Conservation (phyloP, 92 coral and sea anemone genomes). For the Porites evermanni region DNA sequence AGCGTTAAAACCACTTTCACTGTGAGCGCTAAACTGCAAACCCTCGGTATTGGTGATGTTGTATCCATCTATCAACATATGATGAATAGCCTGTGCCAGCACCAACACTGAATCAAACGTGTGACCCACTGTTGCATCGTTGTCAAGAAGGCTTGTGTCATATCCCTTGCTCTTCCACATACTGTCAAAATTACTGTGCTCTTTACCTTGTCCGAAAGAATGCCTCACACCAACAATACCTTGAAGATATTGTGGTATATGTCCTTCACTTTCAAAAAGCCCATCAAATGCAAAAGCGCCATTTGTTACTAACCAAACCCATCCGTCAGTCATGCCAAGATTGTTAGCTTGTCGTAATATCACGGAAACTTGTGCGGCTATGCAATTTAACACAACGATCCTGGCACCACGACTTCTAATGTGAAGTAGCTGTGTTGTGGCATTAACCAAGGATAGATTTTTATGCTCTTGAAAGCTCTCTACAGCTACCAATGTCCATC, state of each 20-base stretch:
- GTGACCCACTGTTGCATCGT: slow-evolving; percentile 75
- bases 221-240: slow-evolving; percentile 86
- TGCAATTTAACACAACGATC: slow-evolving; percentile 76
- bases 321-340: slow-evolving; percentile 78
- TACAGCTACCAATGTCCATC: slow-evolving; percentile 80
- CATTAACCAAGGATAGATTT: slow-evolving; percentile 70
- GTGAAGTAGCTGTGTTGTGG: slow-evolving; percentile 77
- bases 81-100: slow-evolving; percentile 75
- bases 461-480: slow-evolving; percentile 79
- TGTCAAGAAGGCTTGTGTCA: slow-evolving; percentile 48
- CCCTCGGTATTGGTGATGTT: slow-evolving; percentile 44
- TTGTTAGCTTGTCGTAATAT: slow-evolving; percentile 82
- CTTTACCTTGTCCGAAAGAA: slow-evolving; percentile 68
- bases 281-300: slow-evolving; percentile 79
- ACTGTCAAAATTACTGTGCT: slow-evolving; percentile 53
- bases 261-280: slow-evolving; percentile 47
- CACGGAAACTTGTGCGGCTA: slow-evolving; percentile 61
- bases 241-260: slow-evolving; percentile 73
- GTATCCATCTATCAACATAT: slow-evolving; percentile 66
- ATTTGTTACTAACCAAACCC: slow-evolving; percentile 87
- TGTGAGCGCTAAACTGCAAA: slow-evolving; percentile 51
- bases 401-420: slow-evolving; percentile 81
- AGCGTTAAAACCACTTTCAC: slow-evolving; percentile 10
- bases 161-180: slow-evolving; percentile 70
- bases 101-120: slow-evolving; percentile 86